Conservation (phyloP, 2,113 vertebrate species). For the Platichthys flesus region DNA sequence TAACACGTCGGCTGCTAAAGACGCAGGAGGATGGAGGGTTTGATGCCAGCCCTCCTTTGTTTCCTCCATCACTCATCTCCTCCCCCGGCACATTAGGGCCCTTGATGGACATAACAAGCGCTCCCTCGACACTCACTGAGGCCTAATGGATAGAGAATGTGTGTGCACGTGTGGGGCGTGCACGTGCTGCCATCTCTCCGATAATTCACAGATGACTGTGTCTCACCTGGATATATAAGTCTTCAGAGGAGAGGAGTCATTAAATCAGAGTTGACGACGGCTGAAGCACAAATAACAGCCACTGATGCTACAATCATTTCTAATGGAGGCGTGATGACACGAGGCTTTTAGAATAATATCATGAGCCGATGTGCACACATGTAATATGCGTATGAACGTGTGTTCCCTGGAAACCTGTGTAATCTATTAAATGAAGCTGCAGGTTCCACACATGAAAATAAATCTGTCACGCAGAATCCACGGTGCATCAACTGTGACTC, state of each 20-base stretch:
- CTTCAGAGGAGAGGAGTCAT: background rate
- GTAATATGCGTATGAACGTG: no score
- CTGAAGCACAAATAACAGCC: constrained; percentile 32
- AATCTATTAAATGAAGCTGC: no score
- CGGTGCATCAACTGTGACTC: no score
- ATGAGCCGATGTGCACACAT: no score
- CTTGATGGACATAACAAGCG: constrained; percentile 58
- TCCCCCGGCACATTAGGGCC: constrained; percentile 66
- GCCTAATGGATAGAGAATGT: constrained; percentile 61
- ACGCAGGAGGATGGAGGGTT: constrained; percentile 57
- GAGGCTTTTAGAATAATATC: no score
- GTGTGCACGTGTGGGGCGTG: constrained; percentile 5
- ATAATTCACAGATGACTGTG: constrained; percentile 6
- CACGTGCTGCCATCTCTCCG: background rate
- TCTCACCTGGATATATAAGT: constrained; percentile 2
- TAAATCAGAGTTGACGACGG: background rate
- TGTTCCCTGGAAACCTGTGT: no score
- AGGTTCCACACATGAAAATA: no score
- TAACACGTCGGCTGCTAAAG: constrained; percentile 56
- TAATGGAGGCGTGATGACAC: no score
- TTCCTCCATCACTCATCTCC: constrained; percentile 59
- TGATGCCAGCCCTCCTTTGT: constrained; percentile 37
- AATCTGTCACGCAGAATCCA: no score
- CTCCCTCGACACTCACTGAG: constrained; percentile 39
- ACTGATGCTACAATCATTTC: no score